Evolutionary conservation across 2,113 vertebrate genomes (phyloP), one percentile per base, ranked within the genome.

Genomic region (Chascanopsetta lugubris): DNA sequence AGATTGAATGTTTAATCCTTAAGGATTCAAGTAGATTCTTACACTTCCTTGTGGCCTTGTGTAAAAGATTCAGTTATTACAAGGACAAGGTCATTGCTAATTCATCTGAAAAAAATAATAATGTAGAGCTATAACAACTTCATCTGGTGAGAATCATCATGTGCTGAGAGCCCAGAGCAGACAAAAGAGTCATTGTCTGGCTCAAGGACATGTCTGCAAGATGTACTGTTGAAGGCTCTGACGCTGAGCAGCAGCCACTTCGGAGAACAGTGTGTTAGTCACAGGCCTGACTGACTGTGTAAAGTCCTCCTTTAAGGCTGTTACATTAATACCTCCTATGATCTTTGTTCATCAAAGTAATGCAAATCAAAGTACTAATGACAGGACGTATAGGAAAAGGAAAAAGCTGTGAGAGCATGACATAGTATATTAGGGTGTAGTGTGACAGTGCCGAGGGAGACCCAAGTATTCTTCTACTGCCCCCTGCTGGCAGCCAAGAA

Each of bases 401-500:
- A 20, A 27, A n/a, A 11, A 3, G 18, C 13, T 45, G 26, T 24
- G 34, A 45, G 6, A 3, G 4, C 0, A 6, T 27, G 0, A 24
- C 3, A 46, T 3, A 9, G 25, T 2, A 30, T 24, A 29, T 26
- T 55, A 18, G 12, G 10, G 18, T 18, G 22, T 11, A 18, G 26
- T n/a, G 6, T 5, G n/a, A n/a, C n/a, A n/a, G n/a, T n/a, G n/a
- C n/a, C n/a, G n/a, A n/a, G n/a, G n/a, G n/a, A n/a, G n/a, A n/a
- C n/a, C n/a, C n/a, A 4, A 53, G 11, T 18, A 30, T 25, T 40
- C 10, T 34, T 71, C 63, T 48, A 75, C 62, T 77, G 82, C 64
- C 81, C 54, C 63, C 86, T 84, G 38, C 25, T 76, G 84, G 62
- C 7, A 46, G 8, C 7, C n/a, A 61, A 45, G 5, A 21, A 20